Evolutionary conservation across 2,113 vertebrate genomes (phyloP).

Genomic region (Ranitomeya variabilis): DNA sequence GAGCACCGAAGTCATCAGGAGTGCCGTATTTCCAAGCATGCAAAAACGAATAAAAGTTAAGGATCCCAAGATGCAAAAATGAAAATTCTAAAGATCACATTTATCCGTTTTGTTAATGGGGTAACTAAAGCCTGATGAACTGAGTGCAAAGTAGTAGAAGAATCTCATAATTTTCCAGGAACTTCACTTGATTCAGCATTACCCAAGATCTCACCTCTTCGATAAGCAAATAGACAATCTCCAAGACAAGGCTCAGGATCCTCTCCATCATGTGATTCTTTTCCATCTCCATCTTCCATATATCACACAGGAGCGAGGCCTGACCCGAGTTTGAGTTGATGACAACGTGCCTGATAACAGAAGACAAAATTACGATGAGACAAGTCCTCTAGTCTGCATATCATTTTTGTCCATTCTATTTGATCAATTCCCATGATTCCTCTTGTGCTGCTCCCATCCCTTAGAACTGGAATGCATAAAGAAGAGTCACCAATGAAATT

Average conservation of each 20-base stretch:
- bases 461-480: neutral
- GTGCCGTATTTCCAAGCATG: no score
- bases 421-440: neutral
- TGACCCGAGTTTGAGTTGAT: neutral
- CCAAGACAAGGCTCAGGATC: slow-evolving; percentile 23
- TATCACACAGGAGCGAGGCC: neutral
- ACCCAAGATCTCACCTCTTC: slow-evolving; percentile 7
- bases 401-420: no score
- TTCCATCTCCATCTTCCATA: slow-evolving; percentile 17
- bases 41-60: no score
- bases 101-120: no score
- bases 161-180: neutral
- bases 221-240: slow-evolving; percentile 17
- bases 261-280: slow-evolving; percentile 32
- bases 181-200: neutral
- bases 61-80: no score
- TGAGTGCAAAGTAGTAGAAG: neutral
- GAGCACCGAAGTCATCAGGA: no score
- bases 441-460: neutral
- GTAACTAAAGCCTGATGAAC: neutral
- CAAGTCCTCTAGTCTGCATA: no score
- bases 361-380: neutral
- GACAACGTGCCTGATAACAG: neutral
- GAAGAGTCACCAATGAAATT: no score
- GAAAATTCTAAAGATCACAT: no score